Evolutionary conservation across 92 coral and sea anemone species (phyloP).

Genomic region (Actinostola sp.): DNA sequence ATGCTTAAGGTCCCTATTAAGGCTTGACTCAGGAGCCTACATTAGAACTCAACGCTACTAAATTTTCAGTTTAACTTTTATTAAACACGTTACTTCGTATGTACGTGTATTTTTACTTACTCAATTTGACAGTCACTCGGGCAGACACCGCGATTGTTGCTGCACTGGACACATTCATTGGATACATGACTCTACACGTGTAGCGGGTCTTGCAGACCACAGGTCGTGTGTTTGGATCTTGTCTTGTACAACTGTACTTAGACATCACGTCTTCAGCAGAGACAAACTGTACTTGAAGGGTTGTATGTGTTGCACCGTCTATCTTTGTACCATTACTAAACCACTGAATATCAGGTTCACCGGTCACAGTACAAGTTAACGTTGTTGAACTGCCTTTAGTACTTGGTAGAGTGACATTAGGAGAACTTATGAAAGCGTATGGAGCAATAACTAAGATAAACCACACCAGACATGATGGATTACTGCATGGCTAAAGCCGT

Average conservation of each 20-base stretch:
- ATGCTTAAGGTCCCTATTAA: no score
- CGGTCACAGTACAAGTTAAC: not conserved
- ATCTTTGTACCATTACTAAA: constrained; percentile 2
- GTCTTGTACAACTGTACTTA: constrained; percentile 9
- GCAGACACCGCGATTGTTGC: not conserved
- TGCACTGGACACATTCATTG: not conserved
- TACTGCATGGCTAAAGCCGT: no score
- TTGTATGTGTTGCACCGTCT: constrained; percentile 6
- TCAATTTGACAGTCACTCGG: constrained; percentile 1
- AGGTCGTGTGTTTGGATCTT: constrained; percentile 2
- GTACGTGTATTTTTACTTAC: not conserved
- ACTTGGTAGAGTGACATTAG: constrained; percentile 9
- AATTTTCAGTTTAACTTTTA: no score
- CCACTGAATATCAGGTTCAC: constrained; percentile 19
- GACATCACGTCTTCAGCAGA: constrained; percentile 9
- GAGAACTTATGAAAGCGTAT: not conserved
- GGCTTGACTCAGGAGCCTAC: no score
- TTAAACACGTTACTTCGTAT: no score
- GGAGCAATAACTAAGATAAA: not conserved
- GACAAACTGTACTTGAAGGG: not conserved
- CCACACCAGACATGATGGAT: not conserved
- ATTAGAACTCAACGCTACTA: no score
- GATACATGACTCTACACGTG: not conserved
- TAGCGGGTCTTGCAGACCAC: constrained; percentile 10
- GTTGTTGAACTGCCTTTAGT: not conserved